Evolutionary conservation across 64 coral and sea anemone genomes (phyloP).

Genomic region (Montipora foliosa): DNA sequence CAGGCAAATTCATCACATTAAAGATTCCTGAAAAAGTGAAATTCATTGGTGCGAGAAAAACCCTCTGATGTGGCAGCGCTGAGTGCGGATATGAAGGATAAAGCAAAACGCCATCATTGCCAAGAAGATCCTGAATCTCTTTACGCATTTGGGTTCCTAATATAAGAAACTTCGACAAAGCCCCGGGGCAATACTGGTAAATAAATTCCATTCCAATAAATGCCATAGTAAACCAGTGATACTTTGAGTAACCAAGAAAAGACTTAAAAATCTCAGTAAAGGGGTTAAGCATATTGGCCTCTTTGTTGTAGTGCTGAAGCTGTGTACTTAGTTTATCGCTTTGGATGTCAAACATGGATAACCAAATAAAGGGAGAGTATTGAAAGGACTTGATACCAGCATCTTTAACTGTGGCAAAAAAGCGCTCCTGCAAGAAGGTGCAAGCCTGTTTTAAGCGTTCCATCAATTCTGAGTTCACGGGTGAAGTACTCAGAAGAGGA

Average conservation of each 20-base stretch:
- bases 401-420: constrained; percentile 54
- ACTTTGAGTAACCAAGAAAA: constrained; percentile 79
- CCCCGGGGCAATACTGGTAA: constrained; percentile 4
- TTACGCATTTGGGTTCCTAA: constrained; percentile 66
- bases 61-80: constrained; percentile 73
- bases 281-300: constrained; percentile 56
- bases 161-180: constrained; percentile 69
- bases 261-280: constrained; percentile 87
- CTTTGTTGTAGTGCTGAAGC: constrained; percentile 46
- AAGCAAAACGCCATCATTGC: constrained; percentile 77
- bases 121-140: constrained; percentile 77
- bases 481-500: constrained; percentile 61
- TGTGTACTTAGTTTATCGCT: constrained; percentile 62
- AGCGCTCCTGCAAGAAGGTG: constrained; percentile 54
- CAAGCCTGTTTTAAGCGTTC: constrained; percentile 54
- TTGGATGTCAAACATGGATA: constrained; percentile 55
- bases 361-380: constrained; percentile 83
- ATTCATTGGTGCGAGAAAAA: constrained; percentile 68
- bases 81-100: constrained; percentile 83
- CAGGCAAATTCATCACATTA: constrained; percentile 81
- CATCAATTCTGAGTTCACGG: constrained; percentile 53
- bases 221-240: constrained; percentile 76
- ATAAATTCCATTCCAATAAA: constrained; percentile 66
- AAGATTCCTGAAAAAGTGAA: constrained; percentile 87
- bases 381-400: constrained; percentile 60